Conservation (phyloP, 1,140 invertebrate genomes). For the Heliconius melpomene region DNA sequence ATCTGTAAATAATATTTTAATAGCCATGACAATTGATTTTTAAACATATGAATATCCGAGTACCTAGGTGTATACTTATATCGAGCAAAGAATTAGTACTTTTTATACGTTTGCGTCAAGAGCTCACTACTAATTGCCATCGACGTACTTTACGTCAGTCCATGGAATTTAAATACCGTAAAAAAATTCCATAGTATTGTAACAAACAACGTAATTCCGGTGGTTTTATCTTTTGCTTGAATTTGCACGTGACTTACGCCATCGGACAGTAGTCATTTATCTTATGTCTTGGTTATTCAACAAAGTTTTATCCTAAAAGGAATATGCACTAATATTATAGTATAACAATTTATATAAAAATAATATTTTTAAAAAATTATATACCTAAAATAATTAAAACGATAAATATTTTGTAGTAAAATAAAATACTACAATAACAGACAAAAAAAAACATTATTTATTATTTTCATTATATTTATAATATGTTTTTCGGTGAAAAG, state of each 20-base stretch:
- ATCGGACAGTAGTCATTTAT: neutral
- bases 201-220: slow-evolving; percentile 3
- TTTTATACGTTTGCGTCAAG: slow-evolving; percentile 18
- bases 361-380: neutral
- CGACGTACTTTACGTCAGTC: slow-evolving; percentile 17
- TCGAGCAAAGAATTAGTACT: neutral
- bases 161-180: slow-evolving; percentile 25
- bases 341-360: neutral
- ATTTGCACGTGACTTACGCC: neutral
- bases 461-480: too few species aligned
- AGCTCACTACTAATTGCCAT: neutral
- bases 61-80: too few species aligned
- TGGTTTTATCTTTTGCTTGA: neutral
- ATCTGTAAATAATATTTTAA: neutral
- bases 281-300: neutral
- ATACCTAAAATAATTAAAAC: too few species aligned
- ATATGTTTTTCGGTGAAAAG: too few species aligned
- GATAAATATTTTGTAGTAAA: too few species aligned
- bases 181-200: slow-evolving; percentile 19
- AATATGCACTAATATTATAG: neutral
- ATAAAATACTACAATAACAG: neutral
- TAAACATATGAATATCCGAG: neutral
- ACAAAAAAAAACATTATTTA: too few species aligned
- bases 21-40: neutral
- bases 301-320: neutral